Evolutionary conservation across 1,140 invertebrate genomes (phyloP).

Genomic region (Eubasilissa regina): DNA sequence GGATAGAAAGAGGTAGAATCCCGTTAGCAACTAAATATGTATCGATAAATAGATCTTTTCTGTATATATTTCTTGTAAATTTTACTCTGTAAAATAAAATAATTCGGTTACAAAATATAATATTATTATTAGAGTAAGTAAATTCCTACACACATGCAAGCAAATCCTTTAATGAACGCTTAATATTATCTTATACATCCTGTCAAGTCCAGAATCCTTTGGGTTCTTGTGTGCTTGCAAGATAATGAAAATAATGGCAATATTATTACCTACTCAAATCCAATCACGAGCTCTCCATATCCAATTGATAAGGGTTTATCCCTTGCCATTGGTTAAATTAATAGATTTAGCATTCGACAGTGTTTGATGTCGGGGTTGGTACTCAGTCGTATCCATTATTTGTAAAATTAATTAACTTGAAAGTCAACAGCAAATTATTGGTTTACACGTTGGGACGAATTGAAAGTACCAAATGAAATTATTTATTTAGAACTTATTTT

Average conservation of each 20-base stretch:
- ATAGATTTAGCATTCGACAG: conserved; percentile 22
- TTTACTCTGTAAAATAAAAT: no score
- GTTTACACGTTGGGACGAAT: not conserved
- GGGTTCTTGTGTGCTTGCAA: not conserved
- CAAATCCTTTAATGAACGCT: conserved; percentile 19
- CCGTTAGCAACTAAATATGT: no score
- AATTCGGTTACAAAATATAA: no score
- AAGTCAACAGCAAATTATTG: not conserved
- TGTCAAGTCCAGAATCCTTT: not conserved
- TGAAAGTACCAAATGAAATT: not conserved
- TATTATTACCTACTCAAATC: conserved; percentile 25
- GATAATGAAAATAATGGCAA: conserved; percentile 31
- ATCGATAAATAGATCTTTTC: no score
- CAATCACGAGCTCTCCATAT: not conserved
- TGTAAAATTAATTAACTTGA: conserved; percentile 16
- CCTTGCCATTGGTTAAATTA: conserved; percentile 2
- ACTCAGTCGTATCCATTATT: not conserved
- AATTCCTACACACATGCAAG: not conserved
- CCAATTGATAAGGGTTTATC: conserved; percentile 39
- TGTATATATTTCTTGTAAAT: no score
- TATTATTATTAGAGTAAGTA: no score
- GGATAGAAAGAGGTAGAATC: no score
- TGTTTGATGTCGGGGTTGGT: conserved; percentile 28
- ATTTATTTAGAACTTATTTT: no score
- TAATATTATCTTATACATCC: not conserved